phyloP scores from a whole-genome alignment of 2,113 vertebrate species.

The Rhagologus leucostigma region DNA sequence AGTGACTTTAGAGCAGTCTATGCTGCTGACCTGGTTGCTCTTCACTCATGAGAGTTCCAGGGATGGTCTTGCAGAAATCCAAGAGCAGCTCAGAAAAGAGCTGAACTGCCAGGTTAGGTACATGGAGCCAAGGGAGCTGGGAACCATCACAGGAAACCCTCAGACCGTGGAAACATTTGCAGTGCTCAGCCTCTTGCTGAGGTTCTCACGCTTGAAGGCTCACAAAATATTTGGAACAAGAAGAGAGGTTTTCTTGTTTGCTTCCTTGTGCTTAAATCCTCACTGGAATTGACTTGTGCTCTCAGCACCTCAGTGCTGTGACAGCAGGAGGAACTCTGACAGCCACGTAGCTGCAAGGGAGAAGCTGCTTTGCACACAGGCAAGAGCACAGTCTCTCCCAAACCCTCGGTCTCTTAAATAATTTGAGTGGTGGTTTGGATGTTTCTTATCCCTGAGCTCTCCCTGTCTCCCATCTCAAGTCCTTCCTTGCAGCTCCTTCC shows the following conservation, averaged over 20 bases:
- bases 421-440: background rate
- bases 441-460: background rate
- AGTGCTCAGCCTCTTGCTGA: background rate
- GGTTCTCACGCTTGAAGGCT: background rate
- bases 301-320: background rate
- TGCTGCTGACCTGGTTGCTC: background rate
- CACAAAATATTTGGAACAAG: background rate
- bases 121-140: background rate
- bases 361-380: background rate
- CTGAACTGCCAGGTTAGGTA: background rate
- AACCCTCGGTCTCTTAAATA: fast-evolving
- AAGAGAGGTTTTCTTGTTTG: background rate
- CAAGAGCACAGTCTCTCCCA: fast-evolving
- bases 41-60: background rate
- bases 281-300: background rate
- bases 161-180: background rate
- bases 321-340: background rate
- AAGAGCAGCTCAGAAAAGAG: background rate
- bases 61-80: background rate
- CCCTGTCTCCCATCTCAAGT: background rate
- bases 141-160: background rate
- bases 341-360: background rate
- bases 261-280: background rate
- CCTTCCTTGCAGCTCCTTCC: background rate
- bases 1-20: background rate